Evolutionary conservation across 2,113 vertebrate species (phyloP).

Genomic region (Mormyrus lacerda): DNA sequence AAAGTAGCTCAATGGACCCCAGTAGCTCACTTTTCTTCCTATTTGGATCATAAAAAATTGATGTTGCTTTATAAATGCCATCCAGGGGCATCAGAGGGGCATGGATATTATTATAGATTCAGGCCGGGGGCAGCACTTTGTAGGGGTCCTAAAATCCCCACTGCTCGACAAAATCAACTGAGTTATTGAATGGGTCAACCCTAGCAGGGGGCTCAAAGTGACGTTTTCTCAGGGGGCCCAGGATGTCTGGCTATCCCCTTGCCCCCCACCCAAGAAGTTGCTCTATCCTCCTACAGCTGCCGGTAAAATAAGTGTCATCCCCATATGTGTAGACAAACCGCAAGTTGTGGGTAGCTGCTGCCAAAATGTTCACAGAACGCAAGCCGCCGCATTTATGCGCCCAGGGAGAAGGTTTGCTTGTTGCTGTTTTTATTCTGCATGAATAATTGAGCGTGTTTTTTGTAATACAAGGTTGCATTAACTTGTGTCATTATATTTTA

Average conservation of each 20-base stretch:
- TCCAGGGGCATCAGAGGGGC: background rate
- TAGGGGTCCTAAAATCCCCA: background rate
- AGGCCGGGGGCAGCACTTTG: background rate
- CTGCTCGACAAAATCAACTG: too few species aligned
- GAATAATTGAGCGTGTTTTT: slow-evolving; percentile 60
- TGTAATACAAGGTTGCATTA: slow-evolving; percentile 64
- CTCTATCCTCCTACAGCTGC: background rate
- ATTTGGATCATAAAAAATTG: background rate
- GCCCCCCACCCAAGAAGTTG: background rate
- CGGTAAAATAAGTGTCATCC: background rate
- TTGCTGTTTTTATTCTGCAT: slow-evolving; percentile 45
- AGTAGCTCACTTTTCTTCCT: background rate
- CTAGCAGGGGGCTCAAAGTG: background rate
- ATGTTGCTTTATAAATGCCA: background rate
- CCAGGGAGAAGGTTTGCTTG: slow-evolving; percentile 44
- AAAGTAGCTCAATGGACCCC: background rate
- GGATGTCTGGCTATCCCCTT: background rate
- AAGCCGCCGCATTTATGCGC: slow-evolving; percentile 43
- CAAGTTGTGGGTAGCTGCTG: slow-evolving; percentile 51
- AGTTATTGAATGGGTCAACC: background rate
- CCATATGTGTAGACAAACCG: slow-evolving; percentile 30
- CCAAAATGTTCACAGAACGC: slow-evolving; percentile 55
- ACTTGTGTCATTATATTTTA: slow-evolving; percentile 66
- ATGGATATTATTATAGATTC: background rate
- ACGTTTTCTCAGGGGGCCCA: background rate